Evolutionary conservation across 1,140 invertebrate genomes (phyloP), one percentile per base, ranked within the genome.

Genomic region (Phenacoccus solenopsis): DNA sequence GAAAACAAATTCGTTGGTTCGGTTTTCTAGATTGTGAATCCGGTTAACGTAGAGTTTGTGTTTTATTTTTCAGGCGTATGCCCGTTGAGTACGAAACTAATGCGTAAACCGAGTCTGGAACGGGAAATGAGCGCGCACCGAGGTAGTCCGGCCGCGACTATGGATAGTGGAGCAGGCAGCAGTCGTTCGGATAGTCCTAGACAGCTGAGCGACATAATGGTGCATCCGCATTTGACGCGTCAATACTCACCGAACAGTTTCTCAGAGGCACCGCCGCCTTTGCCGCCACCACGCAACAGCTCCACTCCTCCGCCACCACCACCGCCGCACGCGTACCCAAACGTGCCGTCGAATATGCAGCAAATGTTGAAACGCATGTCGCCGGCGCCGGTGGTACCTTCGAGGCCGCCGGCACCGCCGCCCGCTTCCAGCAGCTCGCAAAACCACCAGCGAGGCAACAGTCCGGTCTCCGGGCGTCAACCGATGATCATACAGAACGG

Each of bases 141-240:
- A 69, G 88, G 88, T 9, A 93, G 90, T 79, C 91, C 92, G 0
- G 91, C 90, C 0, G 59, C 59, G 7, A 64, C 59, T 3, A 80
- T 93, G 56, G 92, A 94, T 73, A 93, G 90, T 57, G 90, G 90
- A 7, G 90, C 90, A 16, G 90, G 89, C 20, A 93, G 90, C 76
- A 92, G 91, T 10, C 82, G 93, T 25, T 94, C 92, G 0, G 92
- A 95, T 76, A 93, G 90, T 80, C 91, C 92, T 0, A 83, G 88
- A 72, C 84, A 88, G 71, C 82, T 84, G 27, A 70, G 57, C 68
- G 78, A 21, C 30, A 68, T 71, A 12, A 69, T 79, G 80, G 73
- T 73, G 81, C 84, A 78, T 78, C 79, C 71, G 73, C 76, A 79
- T 81, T 80, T 79, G 80, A 80, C 79, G 67, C 77, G 85, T 24